Conservation (phyloP, 2,797 vertebrate species). For the Diplodus puntazzo region DNA sequence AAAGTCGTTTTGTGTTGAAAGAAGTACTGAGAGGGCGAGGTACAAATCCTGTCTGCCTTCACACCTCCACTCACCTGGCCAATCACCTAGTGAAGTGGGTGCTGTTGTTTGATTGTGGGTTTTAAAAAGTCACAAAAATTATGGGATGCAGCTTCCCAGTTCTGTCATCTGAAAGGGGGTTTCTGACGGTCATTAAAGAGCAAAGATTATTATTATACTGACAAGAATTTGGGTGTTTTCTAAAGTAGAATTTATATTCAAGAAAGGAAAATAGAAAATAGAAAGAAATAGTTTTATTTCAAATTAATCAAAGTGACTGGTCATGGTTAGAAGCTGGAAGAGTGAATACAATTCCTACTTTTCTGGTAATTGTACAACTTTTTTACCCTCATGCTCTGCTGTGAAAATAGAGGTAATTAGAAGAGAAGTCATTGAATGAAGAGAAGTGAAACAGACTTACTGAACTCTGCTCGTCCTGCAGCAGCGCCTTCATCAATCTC, state of each 20-base stretch:
- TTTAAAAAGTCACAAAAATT: neutral
- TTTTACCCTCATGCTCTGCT: too few species aligned
- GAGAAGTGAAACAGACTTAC: neutral
- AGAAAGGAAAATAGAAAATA: too few species aligned
- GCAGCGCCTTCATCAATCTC: constrained; percentile 61
- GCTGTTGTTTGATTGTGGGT: neutral
- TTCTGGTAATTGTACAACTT: neutral
- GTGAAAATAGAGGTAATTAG: constrained; percentile 5
- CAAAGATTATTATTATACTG: neutral
- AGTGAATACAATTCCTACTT: neutral
- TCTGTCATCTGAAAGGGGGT: neutral
- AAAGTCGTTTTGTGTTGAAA: too few species aligned
- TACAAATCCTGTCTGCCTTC: too few species aligned
- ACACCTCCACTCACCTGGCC: neutral
- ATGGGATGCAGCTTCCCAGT: neutral
- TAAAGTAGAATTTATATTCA: neutral
- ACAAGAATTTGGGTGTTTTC: too few species aligned
- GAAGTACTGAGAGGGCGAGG: too few species aligned
- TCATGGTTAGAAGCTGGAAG: neutral
- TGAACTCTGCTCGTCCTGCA: constrained; percentile 26
- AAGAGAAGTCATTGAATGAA: neutral
- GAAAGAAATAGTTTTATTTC: too few species aligned
- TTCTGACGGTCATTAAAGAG: neutral
- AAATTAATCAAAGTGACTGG: neutral
- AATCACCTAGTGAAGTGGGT: neutral